phyloP scores from a whole-genome alignment of 2,113 vertebrate genomes.

The Gymnocephalus cernua region DNA sequence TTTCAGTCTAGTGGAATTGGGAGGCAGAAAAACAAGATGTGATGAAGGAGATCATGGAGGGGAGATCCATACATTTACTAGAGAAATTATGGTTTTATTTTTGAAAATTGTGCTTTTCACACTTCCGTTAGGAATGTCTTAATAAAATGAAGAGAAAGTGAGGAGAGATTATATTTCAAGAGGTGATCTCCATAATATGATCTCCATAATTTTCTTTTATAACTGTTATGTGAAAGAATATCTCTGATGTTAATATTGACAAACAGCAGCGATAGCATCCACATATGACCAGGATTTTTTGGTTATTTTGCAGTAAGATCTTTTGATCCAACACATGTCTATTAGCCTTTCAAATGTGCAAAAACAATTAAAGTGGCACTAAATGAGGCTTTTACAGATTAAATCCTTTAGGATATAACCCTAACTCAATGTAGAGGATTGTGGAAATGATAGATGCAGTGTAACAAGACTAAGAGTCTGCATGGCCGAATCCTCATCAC shows the following conservation, averaged over 20 bases:
- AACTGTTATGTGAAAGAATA: background rate
- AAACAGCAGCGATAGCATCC: background rate
- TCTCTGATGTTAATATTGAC: background rate
- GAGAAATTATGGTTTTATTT: slow-evolving; percentile 25
- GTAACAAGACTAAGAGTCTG: background rate
- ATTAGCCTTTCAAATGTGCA: background rate
- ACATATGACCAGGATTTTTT: background rate
- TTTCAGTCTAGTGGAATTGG: slow-evolving; percentile 41
- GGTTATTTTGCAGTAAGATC: background rate
- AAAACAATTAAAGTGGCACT: background rate
- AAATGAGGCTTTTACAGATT: background rate
- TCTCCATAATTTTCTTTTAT: too few species aligned
- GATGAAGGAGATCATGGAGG: slow-evolving; percentile 16
- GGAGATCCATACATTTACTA: slow-evolving; percentile 30
- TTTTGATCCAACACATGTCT: background rate
- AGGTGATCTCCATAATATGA: background rate
- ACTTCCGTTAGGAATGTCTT: background rate
- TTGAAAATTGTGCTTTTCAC: background rate
- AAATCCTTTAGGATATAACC: background rate
- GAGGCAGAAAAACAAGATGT: slow-evolving; percentile 18
- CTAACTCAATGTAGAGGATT: background rate
- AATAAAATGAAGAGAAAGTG: background rate
- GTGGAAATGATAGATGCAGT: background rate
- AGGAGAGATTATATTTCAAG: background rate
- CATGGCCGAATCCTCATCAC: too few species aligned